These are phyloP conservation scores for Troides aeacus DNA, from an alignment of 2,888 invertebrate genomes.

Conservation along the genomic window DNA sequence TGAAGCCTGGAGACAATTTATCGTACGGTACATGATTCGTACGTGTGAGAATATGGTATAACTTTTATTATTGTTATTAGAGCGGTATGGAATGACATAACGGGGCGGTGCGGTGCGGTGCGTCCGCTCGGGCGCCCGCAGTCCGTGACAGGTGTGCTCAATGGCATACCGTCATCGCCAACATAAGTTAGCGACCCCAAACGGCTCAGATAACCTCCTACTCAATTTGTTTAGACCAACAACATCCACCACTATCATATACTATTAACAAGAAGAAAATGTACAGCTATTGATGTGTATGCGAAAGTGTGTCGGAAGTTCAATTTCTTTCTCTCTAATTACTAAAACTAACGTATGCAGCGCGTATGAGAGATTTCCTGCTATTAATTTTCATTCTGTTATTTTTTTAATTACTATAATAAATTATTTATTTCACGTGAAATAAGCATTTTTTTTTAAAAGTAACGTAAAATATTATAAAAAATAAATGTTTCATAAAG, in stretches of 20 bases:
- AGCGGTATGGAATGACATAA: slow-evolving; percentile 69
- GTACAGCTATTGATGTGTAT: neutral
- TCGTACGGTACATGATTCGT: slow-evolving; percentile 37
- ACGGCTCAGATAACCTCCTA: slow-evolving; percentile 15
- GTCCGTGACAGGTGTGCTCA: slow-evolving; percentile 51
- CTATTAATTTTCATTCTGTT: too few species aligned
- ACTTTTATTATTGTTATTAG: slow-evolving; percentile 55
- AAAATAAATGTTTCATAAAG: too few species aligned
- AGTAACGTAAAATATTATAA: too few species aligned
- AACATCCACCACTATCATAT: slow-evolving; percentile 17
- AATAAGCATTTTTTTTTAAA: neutral
- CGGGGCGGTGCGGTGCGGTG: slow-evolving; percentile 48
- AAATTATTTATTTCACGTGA: neutral
- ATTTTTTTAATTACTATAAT: too few species aligned
- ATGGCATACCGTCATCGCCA: slow-evolving; percentile 35
- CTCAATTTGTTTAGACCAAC: slow-evolving; percentile 19
- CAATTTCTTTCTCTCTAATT: neutral
- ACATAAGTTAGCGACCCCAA: slow-evolving; percentile 33
- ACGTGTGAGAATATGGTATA: slow-evolving; percentile 67
- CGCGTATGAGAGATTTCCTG: too few species aligned
- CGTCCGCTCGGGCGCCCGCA: slow-evolving; percentile 45
- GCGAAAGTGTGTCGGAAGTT: slow-evolving; percentile 16
- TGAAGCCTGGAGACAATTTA: slow-evolving; percentile 44
- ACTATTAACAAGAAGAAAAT: neutral
- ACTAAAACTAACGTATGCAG: neutral